Evolutionary conservation across 2,888 invertebrate genomes (phyloP).

Genomic region (Octonoba sinensis): DNA sequence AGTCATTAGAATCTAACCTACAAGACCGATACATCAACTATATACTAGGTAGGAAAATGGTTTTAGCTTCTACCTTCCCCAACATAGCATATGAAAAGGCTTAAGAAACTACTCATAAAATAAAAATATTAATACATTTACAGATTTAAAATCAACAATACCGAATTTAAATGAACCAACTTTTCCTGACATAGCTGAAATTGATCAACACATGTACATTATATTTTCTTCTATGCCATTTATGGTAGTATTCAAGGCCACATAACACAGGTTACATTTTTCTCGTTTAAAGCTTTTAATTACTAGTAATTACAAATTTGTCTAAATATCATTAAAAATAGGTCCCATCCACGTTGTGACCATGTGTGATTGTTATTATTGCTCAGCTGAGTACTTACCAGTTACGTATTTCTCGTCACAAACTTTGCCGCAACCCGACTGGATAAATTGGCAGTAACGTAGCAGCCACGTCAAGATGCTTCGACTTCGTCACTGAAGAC

Average conservation of each 20-base stretch:
- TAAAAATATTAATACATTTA: too few species aligned
- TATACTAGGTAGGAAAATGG: too few species aligned
- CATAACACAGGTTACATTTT: slow-evolving; percentile 12
- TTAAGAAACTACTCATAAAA: too few species aligned
- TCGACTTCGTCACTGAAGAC: slow-evolving; percentile 64
- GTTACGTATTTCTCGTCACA: slow-evolving; percentile 96
- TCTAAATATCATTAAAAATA: slow-evolving; percentile 25
- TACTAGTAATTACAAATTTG: slow-evolving; percentile 26
- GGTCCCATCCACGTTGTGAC: slow-evolving; percentile 66
- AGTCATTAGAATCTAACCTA: too few species aligned
- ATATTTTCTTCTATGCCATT: slow-evolving; percentile 46
- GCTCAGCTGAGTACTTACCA: slow-evolving; percentile 72
- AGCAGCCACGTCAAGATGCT: slow-evolving; percentile 73
- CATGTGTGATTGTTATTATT: slow-evolving; percentile 69
- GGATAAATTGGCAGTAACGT: slow-evolving; percentile 93
- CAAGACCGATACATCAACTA: too few species aligned
- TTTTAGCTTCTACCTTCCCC: too few species aligned
- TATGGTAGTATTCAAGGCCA: slow-evolving; percentile 50
- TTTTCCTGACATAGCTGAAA: too few species aligned
- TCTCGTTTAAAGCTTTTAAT: slow-evolving; percentile 22
- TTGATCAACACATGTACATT: slow-evolving; percentile 3
- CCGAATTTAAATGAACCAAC: too few species aligned
- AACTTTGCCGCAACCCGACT: slow-evolving; percentile 93
- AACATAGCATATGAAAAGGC: too few species aligned
- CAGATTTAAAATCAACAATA: too few species aligned